Evolutionary conservation across 1,140 invertebrate genomes (phyloP).

Genomic region (Drosophila melanica): DNA sequence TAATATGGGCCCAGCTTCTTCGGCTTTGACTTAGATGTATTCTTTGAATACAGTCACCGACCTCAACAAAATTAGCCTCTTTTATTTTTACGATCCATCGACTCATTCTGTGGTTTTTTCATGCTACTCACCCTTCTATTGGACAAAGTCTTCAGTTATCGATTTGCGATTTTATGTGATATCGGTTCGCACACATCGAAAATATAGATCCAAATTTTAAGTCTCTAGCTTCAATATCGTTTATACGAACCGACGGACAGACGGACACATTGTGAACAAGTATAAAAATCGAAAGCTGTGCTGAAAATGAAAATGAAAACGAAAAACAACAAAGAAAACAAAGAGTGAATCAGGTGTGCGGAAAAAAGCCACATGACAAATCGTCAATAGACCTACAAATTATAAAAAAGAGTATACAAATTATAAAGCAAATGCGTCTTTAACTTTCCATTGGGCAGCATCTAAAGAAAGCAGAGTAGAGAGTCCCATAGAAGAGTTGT

Average conservation of each 20-base stretch:
- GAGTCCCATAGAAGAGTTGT: conserved; percentile 9
- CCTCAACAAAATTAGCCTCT: conserved; percentile 5
- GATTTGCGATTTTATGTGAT: too few relatives aligned
- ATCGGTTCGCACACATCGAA: too few relatives aligned
- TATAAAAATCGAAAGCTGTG: conserved; percentile 48
- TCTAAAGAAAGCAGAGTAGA: conserved; percentile 10
- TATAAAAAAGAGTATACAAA: conserved; percentile 34
- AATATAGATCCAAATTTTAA: too few relatives aligned
- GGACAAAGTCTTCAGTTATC: neutral
- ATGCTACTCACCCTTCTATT: neutral
- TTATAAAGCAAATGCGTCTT: conserved; percentile 50
- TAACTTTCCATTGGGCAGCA: conserved; percentile 53
- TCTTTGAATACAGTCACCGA: neutral
- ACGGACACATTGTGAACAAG: too few relatives aligned
- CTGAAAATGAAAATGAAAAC: conserved; percentile 23
- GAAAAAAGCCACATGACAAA: conserved; percentile 14
- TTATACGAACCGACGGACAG: too few relatives aligned
- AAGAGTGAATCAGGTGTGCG: conserved; percentile 1
- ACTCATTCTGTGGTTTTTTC: conserved; percentile 17
- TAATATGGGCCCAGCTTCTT: too few relatives aligned
- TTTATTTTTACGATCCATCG: conserved; percentile 3
- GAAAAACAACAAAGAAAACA: conserved; percentile 15
- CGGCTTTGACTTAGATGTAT: too few relatives aligned
- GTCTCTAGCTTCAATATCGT: too few relatives aligned
- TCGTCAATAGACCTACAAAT: conserved; percentile 23